Conservation (phyloP, 2,797 vertebrate species). For the Malurus leucopterus region DNA sequence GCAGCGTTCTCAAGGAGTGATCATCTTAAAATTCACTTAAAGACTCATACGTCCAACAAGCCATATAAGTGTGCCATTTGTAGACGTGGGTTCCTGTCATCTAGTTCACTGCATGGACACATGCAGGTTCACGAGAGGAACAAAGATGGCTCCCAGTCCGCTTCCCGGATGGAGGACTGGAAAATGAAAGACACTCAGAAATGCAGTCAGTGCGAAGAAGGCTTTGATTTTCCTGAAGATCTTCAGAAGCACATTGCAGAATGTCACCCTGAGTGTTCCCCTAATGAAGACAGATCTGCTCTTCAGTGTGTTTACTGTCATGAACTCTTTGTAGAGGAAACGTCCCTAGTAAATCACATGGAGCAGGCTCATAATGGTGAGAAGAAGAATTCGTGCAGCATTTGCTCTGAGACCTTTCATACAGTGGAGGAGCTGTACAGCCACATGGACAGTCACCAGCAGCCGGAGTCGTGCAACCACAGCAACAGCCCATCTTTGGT, state of each 20-base stretch:
- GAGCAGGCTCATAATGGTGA: constrained; percentile 90
- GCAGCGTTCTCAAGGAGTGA: constrained; percentile 96
- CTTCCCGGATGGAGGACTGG: constrained; percentile 89
- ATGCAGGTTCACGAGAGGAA: constrained; percentile 98
- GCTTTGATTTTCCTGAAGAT: constrained; percentile 95
- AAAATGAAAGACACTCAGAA: constrained; percentile 95
- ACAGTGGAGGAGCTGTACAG: constrained; percentile 93
- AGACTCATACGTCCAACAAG: constrained; percentile 98
- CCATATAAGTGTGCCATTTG: constrained; percentile 98
- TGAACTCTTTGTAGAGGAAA: constrained; percentile 93
- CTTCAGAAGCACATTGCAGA: constrained; percentile 96
- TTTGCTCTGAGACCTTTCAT: constrained; percentile 93
- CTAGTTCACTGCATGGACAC: constrained; percentile 95
- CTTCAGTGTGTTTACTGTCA: constrained; percentile 96
- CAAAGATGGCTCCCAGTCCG: constrained; percentile 85
- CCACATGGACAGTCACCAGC: constrained; percentile 97
- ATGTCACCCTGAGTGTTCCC: constrained; percentile 96
- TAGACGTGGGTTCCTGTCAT: constrained; percentile 92
- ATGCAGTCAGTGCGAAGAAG: constrained; percentile 96
- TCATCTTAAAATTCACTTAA: constrained; percentile 98
- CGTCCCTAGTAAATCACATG: constrained; percentile 90
- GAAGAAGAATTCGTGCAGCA: constrained; percentile 88
- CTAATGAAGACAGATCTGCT: constrained; percentile 88
- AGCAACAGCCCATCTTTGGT: constrained; percentile 96
- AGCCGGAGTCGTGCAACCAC: constrained; percentile 95